Percentiles rank a stretch among this genome's conserved stretches.
Conservation (phyloP, 2,797 vertebrate genomes). For the Myotis vivesi region DNA sequence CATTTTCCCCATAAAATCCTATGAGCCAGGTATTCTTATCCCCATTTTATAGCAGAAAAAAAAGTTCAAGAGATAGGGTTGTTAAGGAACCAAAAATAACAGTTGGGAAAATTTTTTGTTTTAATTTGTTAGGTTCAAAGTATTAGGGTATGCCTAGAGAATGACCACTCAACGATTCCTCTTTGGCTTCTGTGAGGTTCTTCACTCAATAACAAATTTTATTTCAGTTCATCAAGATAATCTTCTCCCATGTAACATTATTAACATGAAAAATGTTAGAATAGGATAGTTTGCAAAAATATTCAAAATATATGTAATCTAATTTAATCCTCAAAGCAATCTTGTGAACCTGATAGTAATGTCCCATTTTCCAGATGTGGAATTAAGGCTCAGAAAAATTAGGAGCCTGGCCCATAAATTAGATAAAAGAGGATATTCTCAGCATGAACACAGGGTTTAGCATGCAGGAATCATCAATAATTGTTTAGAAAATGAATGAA, state of each 20-base stretch:
- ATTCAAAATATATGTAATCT: neutral
- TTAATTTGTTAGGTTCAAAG: constrained; percentile 1
- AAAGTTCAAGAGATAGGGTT: neutral
- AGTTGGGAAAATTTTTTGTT: neutral
- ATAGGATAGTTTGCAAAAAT: neutral
- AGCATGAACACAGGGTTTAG: neutral
- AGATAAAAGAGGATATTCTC: neutral
- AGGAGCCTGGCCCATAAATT: neutral
- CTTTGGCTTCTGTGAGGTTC: neutral
- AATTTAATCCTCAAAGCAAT: constrained; percentile 1
- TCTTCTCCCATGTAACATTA: constrained; percentile 3
- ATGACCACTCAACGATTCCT: neutral
- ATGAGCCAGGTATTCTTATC: neutral
- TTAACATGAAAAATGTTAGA: constrained; percentile 17
- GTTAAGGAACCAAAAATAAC: neutral
- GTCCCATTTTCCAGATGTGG: neutral
- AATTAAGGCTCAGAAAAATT: constrained; percentile 33
- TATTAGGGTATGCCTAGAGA: neutral
- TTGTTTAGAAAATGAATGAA: neutral
- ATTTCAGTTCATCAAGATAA: neutral
- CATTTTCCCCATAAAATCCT: neutral
- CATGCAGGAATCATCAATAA: neutral
- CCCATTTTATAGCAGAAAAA: neutral
- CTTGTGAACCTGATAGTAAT: neutral
- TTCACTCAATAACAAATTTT: constrained; percentile 8